Conservation (phyloP, 2,888 invertebrate species). For the Entomobrya proxima region DNA sequence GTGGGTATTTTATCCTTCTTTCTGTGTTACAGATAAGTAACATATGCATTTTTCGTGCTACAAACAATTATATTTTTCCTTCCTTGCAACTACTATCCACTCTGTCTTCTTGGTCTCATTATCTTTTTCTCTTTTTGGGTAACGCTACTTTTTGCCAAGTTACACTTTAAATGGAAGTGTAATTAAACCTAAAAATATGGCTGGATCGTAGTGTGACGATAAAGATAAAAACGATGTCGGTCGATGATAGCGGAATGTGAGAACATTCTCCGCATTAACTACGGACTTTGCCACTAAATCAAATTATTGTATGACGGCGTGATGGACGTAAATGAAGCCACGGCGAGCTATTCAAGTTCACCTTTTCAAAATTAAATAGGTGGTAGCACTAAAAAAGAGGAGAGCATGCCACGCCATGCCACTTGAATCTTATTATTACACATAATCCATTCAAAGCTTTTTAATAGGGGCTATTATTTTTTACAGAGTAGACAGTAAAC, state of each 20-base stretch:
- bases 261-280: background rate
- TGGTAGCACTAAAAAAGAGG: background rate
- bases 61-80: slow-evolving; percentile 22
- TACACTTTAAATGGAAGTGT: slow-evolving; percentile 57
- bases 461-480: slow-evolving; percentile 39
- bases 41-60: slow-evolving; percentile 10
- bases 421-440: slow-evolving; percentile 28
- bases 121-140: slow-evolving; percentile 36
- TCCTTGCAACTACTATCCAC: background rate
- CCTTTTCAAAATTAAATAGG: slow-evolving; percentile 32
- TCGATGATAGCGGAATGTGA: slow-evolving; percentile 38
- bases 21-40: background rate
- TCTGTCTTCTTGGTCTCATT: background rate
- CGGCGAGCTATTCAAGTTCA: slow-evolving; percentile 13
- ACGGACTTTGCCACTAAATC: slow-evolving; percentile 7
- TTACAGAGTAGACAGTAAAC: background rate
- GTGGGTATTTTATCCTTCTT: background rate
- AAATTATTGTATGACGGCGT: slow-evolving; percentile 22
- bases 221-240: background rate
- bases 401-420: slow-evolving; percentile 28
- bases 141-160: slow-evolving; percentile 21
- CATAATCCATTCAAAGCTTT: slow-evolving; percentile 28
- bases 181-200: slow-evolving; percentile 54
- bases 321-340: slow-evolving; percentile 37
- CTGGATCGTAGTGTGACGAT: background rate